Percentiles rank a stretch among this genome's conserved stretches.
These are phyloP conservation scores for Peromyscus eremicus DNA, from an alignment of 2,797 vertebrate species.

Conservation along the genomic window DNA sequence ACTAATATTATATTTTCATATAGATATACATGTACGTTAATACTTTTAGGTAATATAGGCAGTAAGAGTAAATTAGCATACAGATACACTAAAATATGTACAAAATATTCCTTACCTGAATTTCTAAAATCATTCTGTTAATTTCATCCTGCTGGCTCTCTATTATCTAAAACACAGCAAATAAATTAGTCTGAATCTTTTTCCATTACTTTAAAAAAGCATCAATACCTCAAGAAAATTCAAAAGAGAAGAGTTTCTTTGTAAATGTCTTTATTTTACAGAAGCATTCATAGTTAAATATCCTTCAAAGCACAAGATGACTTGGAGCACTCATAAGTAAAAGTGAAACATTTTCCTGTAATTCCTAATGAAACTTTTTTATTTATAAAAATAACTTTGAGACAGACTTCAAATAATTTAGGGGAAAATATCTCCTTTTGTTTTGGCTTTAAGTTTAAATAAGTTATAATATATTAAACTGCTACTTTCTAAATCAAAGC, in stretches of 20 bases:
- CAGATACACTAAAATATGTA: slow-evolving; percentile 47
- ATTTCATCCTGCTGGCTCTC: slow-evolving; percentile 94
- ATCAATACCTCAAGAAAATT: slow-evolving; percentile 48
- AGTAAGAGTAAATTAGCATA: slow-evolving; percentile 4
- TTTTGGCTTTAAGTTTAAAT: slow-evolving; percentile 52
- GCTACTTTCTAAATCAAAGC: slow-evolving; percentile 49
- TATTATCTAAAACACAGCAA: slow-evolving; percentile 91
- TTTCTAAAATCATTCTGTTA: slow-evolving; percentile 91
- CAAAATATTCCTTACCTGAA: slow-evolving; percentile 90
- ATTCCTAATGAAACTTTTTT: background rate
- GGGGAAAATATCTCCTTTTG: slow-evolving; percentile 22
- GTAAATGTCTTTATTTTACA: slow-evolving; percentile 22
- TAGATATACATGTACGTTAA: too few species aligned
- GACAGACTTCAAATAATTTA: slow-evolving; percentile 48
- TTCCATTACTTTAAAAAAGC: slow-evolving; percentile 45
- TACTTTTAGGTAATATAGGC: background rate
- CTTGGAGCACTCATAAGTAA: background rate
- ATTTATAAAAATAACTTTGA: slow-evolving; percentile 56
- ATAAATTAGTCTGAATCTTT: slow-evolving; percentile 66
- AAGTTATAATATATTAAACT: slow-evolving; percentile 64
- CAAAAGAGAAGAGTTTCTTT: background rate
- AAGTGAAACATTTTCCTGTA: slow-evolving; percentile 22
- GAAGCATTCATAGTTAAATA: slow-evolving; percentile 23
- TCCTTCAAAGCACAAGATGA: slow-evolving; percentile 13
- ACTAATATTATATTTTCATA: too few species aligned